Percentiles rank a stretch among this genome's conserved stretches.
These are phyloP conservation scores for Drosophila orena DNA, from an alignment of 1,140 invertebrate species.

Conservation along the genomic window DNA sequence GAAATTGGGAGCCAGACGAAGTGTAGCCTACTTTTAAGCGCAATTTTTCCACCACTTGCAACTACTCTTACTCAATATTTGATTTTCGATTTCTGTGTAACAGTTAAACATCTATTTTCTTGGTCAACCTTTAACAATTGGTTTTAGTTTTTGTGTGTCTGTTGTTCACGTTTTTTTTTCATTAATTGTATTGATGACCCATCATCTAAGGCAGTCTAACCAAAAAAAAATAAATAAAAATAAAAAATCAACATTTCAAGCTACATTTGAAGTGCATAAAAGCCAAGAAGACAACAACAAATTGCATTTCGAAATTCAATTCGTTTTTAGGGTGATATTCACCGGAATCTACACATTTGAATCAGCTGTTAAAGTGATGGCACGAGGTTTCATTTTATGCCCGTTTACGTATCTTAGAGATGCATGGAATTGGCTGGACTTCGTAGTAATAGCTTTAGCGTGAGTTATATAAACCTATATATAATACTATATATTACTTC, in stretches of 20 bases:
- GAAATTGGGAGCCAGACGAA: conserved; percentile 2
- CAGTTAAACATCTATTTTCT: conserved; percentile 16
- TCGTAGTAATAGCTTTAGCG: conserved; percentile 99
- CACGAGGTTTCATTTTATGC: conserved; percentile 99
- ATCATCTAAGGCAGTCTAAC: conserved; percentile 47
- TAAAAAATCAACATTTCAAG: conserved; percentile 12
- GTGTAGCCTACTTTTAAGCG: conserved; percentile 42
- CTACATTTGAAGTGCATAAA: conserved; percentile 31
- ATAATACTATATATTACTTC: conserved; percentile 32
- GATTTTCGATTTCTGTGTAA: conserved; percentile 15
- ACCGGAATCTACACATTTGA: conserved; percentile 99
- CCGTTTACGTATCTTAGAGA: conserved; percentile 99
- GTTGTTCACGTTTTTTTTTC: conserved; percentile 3
- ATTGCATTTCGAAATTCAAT: conserved; percentile 84
- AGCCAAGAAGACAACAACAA: conserved; percentile 61
- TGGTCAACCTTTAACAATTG: conserved; percentile 26
- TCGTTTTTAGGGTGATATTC: conserved; percentile 96
- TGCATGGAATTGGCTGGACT: conserved; percentile 99
- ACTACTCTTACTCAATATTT: conserved; percentile 17
- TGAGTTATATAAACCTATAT: conserved; percentile 90
- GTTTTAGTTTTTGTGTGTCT: conserved; percentile 36
- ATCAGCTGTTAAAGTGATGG: conserved; percentile 99
- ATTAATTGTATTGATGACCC: conserved; percentile 14
- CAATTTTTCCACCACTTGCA: conserved; percentile 1
- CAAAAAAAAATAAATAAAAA: conserved; percentile 11